phyloP scores from a whole-genome alignment of 2,797 vertebrate species.

The Dendrocincla tyrannina region DNA sequence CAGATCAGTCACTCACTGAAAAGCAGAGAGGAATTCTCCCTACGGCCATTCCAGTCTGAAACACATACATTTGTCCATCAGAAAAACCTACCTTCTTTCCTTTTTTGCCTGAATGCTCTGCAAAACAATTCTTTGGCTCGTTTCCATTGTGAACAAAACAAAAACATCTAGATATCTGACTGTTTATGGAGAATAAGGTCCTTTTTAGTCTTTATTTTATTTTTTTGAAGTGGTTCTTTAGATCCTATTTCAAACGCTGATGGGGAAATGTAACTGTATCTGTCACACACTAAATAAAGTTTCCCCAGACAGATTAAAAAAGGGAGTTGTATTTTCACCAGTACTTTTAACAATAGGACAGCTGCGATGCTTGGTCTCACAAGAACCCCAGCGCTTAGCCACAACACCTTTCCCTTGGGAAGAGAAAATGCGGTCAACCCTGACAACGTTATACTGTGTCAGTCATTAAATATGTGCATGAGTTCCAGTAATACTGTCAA shows the following conservation, averaged over 20 bases:
- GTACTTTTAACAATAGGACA: background rate
- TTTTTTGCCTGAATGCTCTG: background rate
- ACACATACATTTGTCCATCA: background rate
- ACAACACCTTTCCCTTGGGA: background rate
- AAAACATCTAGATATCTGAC: background rate
- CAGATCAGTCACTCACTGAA: background rate
- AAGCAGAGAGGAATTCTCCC: conserved; percentile 7
- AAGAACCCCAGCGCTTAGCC: background rate
- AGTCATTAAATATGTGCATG: background rate
- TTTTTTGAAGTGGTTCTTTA: background rate
- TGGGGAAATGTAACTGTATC: background rate
- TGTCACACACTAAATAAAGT: background rate
- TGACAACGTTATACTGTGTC: background rate
- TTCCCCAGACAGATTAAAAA: background rate
- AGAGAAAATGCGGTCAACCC: background rate
- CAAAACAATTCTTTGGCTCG: background rate
- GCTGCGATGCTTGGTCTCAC: background rate
- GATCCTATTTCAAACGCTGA: background rate
- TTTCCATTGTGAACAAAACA: background rate
- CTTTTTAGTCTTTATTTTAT: background rate
- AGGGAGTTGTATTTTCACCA: background rate
- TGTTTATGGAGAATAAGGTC: background rate
- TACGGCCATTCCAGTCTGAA: background rate
- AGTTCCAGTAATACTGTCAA: background rate
- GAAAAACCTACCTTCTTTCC: background rate